Evolutionary conservation across 1,140 invertebrate species (phyloP), one percentile per base, ranked within the genome.

Genomic region (Paraescarpia echinospica): DNA sequence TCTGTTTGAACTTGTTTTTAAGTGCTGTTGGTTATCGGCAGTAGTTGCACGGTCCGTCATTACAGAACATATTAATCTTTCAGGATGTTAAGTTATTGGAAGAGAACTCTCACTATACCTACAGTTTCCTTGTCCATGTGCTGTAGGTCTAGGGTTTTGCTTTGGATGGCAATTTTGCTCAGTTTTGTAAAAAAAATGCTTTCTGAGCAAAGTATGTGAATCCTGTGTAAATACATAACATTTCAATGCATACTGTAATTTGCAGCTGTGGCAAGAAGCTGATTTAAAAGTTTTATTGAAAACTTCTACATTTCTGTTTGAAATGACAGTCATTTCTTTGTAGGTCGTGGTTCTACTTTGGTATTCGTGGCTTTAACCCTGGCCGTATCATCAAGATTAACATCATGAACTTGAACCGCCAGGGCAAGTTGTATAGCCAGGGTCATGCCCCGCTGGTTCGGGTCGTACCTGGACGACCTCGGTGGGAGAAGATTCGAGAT

Each of bases 261-360:
- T 18, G 89, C 8, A 90, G n/a, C 4, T 90, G 89, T 77, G 9
- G 27, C 0, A 18, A 77, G 8, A 18, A 22, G 59, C 59, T 77
- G 59, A 77, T 77, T 77, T 22, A 27, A 77, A 18, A 77, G 8
- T 22, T 22, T 12, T 12, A 77, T 31, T 77, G 59, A 77, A 77
- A 22, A 22, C 22, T 2, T 77, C 4, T 31, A 77, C 2, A 5
- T 90, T 18, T 14, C 89, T 90, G 89, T 89, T 90, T 22, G 14
- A 35, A 18, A 33, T 90, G 14, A 90, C 8, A 2, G n/a, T 91
- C n/a, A 91, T 91, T 91, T 91, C 33, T 92, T 93, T 94, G 14
- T 93, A 96, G 98, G 93, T 98, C 98, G 1, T 99, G 98, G 98
- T 99, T 99, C 96, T 98, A 98, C 95, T 99, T 99, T 97, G 98